Evolutionary conservation across 2,797 vertebrate genomes (phyloP).

Genomic region (Heteromormyrus szaboi): DNA sequence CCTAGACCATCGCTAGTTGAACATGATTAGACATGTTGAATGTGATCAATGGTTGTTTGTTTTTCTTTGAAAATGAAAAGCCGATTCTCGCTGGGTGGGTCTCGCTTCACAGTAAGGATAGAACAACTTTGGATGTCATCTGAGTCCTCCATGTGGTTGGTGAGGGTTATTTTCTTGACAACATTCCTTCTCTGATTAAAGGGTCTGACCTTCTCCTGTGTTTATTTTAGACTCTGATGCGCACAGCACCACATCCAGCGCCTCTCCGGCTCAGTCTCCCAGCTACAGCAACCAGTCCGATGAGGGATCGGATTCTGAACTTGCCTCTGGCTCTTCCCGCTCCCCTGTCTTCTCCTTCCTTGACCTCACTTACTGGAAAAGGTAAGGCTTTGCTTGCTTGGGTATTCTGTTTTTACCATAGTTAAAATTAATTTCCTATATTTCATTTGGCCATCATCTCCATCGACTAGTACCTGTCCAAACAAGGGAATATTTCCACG

Average conservation of each 20-base stretch:
- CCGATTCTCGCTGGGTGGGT: neutral
- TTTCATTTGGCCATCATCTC: neutral
- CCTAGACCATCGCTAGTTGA: neutral
- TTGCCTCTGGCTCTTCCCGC: conserved; percentile 77
- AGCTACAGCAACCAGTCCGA: conserved; percentile 97
- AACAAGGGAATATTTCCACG: neutral
- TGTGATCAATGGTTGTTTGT: neutral
- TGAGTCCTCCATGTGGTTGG: neutral
- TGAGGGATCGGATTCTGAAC: conserved; percentile 85
- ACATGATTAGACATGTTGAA: neutral
- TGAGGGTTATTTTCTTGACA: neutral
- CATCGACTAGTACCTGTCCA: neutral
- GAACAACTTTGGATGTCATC: neutral
- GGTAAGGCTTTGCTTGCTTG: conserved; percentile 54
- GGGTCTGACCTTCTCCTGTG: neutral
- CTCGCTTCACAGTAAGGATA: neutral
- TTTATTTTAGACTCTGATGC: conserved; percentile 79
- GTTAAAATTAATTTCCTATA: neutral
- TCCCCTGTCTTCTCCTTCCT: conserved; percentile 91
- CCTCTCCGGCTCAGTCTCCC: conserved; percentile 91
- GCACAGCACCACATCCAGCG: conserved; percentile 95
- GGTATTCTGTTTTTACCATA: neutral
- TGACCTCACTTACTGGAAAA: conserved; percentile 97
- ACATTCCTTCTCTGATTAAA: neutral
- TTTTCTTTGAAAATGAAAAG: neutral